Percentiles rank a stretch among this genome's conserved stretches.
phyloP scores from a whole-genome alignment of 1,140 invertebrate species.

The Aporrectodea caliginosa region DNA sequence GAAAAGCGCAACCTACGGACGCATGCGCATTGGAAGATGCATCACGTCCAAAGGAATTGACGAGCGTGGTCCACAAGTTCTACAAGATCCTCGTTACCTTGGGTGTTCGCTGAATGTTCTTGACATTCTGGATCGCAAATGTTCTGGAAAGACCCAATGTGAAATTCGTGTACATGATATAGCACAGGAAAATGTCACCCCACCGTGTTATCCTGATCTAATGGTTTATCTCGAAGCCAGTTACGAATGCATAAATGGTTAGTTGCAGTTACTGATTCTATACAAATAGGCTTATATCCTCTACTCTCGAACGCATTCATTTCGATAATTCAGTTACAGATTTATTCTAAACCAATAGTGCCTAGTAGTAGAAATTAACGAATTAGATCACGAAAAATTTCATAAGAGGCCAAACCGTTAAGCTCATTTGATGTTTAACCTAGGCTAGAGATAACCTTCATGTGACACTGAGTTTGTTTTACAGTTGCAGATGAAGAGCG shows the following conservation, averaged over 20 bases:
- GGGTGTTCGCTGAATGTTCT: neutral
- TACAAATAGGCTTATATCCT: too few relatives aligned
- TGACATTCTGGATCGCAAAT: neutral
- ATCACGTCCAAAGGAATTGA: neutral
- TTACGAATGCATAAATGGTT: neutral
- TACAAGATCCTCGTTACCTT: neutral
- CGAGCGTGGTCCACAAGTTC: neutral
- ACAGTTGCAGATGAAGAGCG: too few relatives aligned
- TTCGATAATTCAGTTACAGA: too few relatives aligned
- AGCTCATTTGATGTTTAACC: too few relatives aligned
- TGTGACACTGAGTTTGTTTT: too few relatives aligned
- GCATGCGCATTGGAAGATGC: neutral
- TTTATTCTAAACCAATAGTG: too few relatives aligned
- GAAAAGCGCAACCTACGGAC: neutral
- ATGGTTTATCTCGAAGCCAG: neutral
- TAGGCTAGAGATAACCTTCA: too few relatives aligned
- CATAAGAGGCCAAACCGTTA: too few relatives aligned
- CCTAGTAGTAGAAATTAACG: too few relatives aligned
- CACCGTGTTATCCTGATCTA: neutral
- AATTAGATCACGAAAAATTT: too few relatives aligned
- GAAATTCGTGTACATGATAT: neutral
- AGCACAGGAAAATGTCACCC: neutral
- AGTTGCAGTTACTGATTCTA: too few relatives aligned
- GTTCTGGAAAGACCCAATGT: neutral
- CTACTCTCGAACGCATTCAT: too few relatives aligned